Conservation (phyloP, 2,113 vertebrate genomes). For the Corvus moneduloides region DNA sequence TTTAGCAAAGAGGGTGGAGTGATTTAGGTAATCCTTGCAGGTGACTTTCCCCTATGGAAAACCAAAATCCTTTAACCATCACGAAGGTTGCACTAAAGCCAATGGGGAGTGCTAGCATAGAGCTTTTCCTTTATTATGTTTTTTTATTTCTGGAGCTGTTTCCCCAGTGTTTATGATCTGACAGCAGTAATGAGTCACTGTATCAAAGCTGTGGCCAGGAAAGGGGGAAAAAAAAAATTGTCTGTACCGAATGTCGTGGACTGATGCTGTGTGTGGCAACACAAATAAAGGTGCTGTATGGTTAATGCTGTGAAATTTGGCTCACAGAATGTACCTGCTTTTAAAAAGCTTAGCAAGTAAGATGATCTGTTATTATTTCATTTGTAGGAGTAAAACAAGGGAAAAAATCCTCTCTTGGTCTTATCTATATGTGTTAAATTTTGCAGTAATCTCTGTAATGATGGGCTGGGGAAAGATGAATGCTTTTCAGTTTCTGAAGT, state of each 20-base stretch:
- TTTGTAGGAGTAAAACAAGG: slow-evolving; percentile 52
- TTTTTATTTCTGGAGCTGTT: slow-evolving; percentile 8
- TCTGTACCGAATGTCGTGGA: background rate
- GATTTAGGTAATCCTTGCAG: background rate
- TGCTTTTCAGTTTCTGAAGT: slow-evolving; percentile 68
- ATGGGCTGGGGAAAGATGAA: slow-evolving; percentile 60
- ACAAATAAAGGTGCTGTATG: slow-evolving; percentile 37
- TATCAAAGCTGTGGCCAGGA: slow-evolving; percentile 58
- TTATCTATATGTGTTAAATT: slow-evolving; percentile 65
- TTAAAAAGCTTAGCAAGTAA: slow-evolving; percentile 30
- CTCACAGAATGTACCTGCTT: slow-evolving; percentile 34
- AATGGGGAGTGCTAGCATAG: background rate
- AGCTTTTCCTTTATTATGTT: background rate
- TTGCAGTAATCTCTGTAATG: slow-evolving; percentile 56
- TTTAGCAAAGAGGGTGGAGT: background rate
- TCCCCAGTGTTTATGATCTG: slow-evolving; percentile 61
- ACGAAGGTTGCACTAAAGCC: background rate
- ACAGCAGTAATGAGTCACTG: slow-evolving; percentile 61
- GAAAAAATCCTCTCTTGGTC: background rate
- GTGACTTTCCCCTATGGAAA: background rate
- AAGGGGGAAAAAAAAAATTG: background rate
- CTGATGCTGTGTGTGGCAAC: slow-evolving; percentile 26
- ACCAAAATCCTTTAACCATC: background rate
- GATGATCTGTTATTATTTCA: slow-evolving; percentile 45
- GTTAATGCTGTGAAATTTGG: slow-evolving; percentile 54